phyloP scores from a whole-genome alignment of 2,888 invertebrate species.

The Tolmerus cingulatus region DNA sequence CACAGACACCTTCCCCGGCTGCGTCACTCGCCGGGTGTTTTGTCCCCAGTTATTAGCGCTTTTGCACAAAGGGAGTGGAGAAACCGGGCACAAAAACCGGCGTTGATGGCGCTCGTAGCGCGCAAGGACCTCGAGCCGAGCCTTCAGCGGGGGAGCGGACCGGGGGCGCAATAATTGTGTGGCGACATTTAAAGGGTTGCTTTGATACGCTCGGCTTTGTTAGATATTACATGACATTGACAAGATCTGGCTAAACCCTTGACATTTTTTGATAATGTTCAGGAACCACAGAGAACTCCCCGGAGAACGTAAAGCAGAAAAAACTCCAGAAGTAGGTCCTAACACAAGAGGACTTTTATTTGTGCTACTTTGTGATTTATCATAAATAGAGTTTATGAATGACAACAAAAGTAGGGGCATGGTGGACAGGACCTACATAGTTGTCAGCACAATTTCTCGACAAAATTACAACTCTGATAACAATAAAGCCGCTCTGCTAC shows the following conservation, averaged over 20 bases:
- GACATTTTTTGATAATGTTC: slow-evolving; percentile 16
- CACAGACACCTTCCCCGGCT: not conserved
- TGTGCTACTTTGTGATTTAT: not conserved
- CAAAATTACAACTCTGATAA: not conserved
- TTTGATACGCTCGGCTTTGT: slow-evolving; percentile 1
- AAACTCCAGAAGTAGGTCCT: not conserved
- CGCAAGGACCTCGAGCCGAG: not conserved
- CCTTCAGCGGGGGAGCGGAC: not conserved
- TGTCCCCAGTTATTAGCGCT: slow-evolving; percentile 23
- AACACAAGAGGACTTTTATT: not conserved
- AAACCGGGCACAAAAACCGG: not conserved
- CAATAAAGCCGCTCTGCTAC: not conserved
- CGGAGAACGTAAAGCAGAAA: not conserved
- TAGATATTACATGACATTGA: slow-evolving; percentile 6
- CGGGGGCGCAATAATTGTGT: not conserved
- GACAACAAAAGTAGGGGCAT: not conserved
- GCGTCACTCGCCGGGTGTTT: not conserved
- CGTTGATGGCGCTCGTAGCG: not conserved
- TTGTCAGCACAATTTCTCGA: not conserved
- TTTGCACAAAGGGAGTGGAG: slow-evolving; percentile 4
- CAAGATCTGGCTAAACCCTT: not conserved
- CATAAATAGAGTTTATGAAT: slow-evolving; percentile 7
- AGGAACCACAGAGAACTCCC: not conserved
- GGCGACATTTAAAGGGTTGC: slow-evolving; percentile 27
- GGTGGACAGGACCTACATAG: not conserved